Base-by-base conservation (phyloP, 2,888 invertebrate genomes). In the Nemotelus pantherinus region DNA sequence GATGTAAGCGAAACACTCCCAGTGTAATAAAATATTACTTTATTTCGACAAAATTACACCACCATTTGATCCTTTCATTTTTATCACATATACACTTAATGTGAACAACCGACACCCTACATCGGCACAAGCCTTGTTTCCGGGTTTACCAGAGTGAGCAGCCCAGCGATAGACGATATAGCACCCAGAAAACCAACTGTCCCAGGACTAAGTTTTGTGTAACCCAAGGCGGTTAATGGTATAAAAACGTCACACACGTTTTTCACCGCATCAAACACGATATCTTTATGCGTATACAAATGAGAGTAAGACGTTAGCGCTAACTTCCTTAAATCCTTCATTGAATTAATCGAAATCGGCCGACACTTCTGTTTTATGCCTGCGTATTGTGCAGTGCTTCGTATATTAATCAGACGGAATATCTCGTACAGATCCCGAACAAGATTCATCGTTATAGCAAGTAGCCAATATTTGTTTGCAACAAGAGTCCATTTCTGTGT, bases 231-330 rank as follows among this genome's bases (percentile, higher is more conserved):
- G 77, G 94, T 92, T 80, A 97, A 87, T 0, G 97, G 97, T 84
- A 97, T 93, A 82, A 95, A 93, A 77, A 97, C 86, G 86, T 97
- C 97, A 88, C 95, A 95, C 6, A 90, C 87, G 88, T 97, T 97
- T 86, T 95, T 96, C 3, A 95, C 83, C 0, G 94, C 93, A 87
- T 97, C 97, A 80, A 96, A 89, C 77, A 94, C 89, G 7, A 97
- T 88, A 85, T 93, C 92, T 82, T 91, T 91, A 83, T 91, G 86
- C 0, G 82, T 83, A 71, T 85, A 80, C 44, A 86, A 44, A 10
- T 84, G 58, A 0, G 81, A 80, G 63, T 84, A 86, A 0, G 86
- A 85, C 9, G 84, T 82, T 60, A 86, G 70, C 0, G 82, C 82
- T 65, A 84, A 76, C 7, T 81, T 81, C 25, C 82, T 82, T 1